Conservation (phyloP, 2,113 vertebrate species). For the Oryzias curvinotus region DNA sequence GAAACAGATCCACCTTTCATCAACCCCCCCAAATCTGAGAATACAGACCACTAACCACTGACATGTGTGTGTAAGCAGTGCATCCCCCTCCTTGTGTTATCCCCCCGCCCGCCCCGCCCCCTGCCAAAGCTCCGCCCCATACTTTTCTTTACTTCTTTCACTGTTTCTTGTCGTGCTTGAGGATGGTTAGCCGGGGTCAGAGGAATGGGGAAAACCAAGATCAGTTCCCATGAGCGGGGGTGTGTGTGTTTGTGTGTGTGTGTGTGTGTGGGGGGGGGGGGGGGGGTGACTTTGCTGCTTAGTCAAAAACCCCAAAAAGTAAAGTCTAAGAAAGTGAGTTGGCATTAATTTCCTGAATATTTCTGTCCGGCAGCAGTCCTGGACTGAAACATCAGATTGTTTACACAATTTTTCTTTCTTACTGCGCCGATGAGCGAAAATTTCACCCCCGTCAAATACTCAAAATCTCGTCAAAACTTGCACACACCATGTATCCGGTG, state of each 20-base stretch:
- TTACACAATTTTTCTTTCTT: too few relatives aligned
- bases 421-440: too few relatives aligned
- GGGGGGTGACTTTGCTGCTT: conserved; percentile 10
- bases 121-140: conserved; percentile 18
- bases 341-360: too few relatives aligned
- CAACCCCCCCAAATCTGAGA: conserved; percentile 50
- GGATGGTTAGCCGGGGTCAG: conserved; percentile 47
- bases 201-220: conserved; percentile 37
- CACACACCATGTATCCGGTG: too few relatives aligned
- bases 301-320: conserved; percentile 20
- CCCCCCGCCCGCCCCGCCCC: conserved; percentile 37
- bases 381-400: too few relatives aligned
- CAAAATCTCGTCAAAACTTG: too few relatives aligned
- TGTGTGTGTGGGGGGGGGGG: not conserved
- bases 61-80: conserved; percentile 70
- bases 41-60: conserved; percentile 74
- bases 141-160: conserved; percentile 12
- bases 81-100: conserved; percentile 21
- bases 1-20: conserved; percentile 71
- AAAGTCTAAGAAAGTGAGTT: too few relatives aligned
- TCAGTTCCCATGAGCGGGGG: conserved; percentile 32
- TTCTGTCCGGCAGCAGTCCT: too few relatives aligned
- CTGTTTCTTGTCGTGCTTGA: conserved; percentile 25
- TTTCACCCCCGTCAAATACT: too few relatives aligned
- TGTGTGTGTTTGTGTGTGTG: not conserved